Conservation (phyloP, 2,113 vertebrate species). For the Stercorarius parasiticus region DNA sequence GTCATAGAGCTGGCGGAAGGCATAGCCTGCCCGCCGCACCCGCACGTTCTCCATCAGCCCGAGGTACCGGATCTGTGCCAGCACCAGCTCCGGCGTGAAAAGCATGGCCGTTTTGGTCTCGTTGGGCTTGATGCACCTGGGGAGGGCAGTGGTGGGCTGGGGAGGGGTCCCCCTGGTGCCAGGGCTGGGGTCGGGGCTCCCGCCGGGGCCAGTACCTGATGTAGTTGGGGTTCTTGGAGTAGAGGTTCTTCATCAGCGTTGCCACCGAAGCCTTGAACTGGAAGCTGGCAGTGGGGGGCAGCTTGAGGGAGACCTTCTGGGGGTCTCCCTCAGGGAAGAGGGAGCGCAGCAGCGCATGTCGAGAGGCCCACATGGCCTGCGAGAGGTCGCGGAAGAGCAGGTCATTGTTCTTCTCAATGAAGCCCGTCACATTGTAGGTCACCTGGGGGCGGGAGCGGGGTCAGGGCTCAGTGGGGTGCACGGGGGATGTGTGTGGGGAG, state of each 20-base stretch:
- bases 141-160: rapidly evolving
- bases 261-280: constrained; percentile 80
- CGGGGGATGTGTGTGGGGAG: rapidly evolving
- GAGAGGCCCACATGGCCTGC: constrained; percentile 78
- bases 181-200: rapidly evolving
- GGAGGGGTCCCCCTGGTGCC: rapidly evolving
- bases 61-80: constrained; percentile 71
- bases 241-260: constrained; percentile 80
- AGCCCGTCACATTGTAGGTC: constrained; percentile 72
- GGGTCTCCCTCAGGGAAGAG: constrained; percentile 82
- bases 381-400: constrained; percentile 80
- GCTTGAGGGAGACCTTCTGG: constrained; percentile 72
- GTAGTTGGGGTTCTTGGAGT: constrained; percentile 83
- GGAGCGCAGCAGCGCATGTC: constrained; percentile 64
- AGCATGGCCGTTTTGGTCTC: constrained; percentile 55
- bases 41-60: constrained; percentile 81
- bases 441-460: constrained; percentile 39
- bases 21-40: constrained; percentile 79
- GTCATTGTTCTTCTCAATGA: constrained; percentile 84
- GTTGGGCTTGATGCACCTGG: constrained; percentile 83
- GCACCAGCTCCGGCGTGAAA: constrained; percentile 73
- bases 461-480: rapidly evolving
- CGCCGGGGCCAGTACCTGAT: constrained; percentile 60
- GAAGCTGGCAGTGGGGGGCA: constrained; percentile 74
- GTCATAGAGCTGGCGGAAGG: constrained; percentile 76